Evolutionary conservation across 2,797 vertebrate genomes (phyloP), one percentile per base, ranked within the genome.

Genomic region (Masticophis lateralis): DNA sequence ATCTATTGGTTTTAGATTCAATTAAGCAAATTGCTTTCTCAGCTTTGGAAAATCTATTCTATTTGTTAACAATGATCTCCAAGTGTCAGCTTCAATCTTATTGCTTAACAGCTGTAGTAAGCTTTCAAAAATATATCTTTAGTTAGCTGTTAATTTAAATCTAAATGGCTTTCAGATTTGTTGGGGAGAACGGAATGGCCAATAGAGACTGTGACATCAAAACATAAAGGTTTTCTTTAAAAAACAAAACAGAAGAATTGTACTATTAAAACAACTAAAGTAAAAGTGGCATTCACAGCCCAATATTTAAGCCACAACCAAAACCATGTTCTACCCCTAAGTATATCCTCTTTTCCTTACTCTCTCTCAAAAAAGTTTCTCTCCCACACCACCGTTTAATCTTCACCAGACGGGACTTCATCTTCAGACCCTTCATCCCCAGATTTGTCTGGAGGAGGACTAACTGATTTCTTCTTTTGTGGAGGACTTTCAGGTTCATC

Each of bases 341-440:
- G 94, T 96, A 96, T 96, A 96, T 97, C 97, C 97, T 97, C 95
- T 96, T 96, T 96, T 95, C 79, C 91, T 94, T 94, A 93, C 90
- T 61, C 28, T 93, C 95, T 92, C 87, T 69, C 20, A 96, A 97
- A 97, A 97, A 91, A 92, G 96, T 93, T 94, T 97, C 96, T 97
- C 96, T 93, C 96, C 97, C 96, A 96, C 95, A 97, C 96, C 96
- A 97, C 95, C 95, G 96, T 96, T 98, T 99, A 99, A 98, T 99
- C 99, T 98, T 99, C 99, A 98, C 99, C 99, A 97, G 99, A 99
- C 90, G 98, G 98, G 59, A 98, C 98, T 97, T 99, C 99, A 96
- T 99, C 99, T 98, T 99, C 99, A 94, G 99, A 99, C 94, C 98
- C 99, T 88, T 99, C 99, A 94, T 99, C 99, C 91, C 97, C 98